Evolutionary conservation across 2,797 vertebrate genomes (phyloP).

Genomic region (Taenioides sp.): DNA sequence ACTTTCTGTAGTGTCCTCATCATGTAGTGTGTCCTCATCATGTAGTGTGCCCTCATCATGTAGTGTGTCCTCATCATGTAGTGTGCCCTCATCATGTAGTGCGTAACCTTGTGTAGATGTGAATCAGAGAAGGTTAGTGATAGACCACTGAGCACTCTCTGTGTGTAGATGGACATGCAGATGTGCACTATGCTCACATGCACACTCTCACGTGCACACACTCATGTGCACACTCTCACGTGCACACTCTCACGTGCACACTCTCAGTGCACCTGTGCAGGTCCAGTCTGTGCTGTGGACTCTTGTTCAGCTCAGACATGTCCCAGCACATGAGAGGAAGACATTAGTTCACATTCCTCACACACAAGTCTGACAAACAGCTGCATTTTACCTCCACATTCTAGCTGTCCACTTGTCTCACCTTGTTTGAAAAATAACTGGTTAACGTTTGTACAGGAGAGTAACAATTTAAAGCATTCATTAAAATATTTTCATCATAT

Average conservation of each 20-base stretch:
- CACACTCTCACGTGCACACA: not conserved
- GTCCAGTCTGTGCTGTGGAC: slow-evolving; percentile 24
- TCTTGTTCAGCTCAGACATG: slow-evolving; percentile 25
- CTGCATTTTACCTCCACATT: not conserved
- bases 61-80: too few relatives aligned
- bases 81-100: too few relatives aligned
- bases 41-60: too few relatives aligned
- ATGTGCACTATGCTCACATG: not conserved
- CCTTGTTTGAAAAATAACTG: not conserved
- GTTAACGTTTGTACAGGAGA: not conserved
- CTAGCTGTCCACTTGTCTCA: not conserved
- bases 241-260: not conserved
- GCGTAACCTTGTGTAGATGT: too few relatives aligned
- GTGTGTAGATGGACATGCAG: not conserved
- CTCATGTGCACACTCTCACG: not conserved
- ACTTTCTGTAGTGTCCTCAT: not conserved
- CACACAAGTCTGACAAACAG: not conserved
- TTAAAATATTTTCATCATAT: not conserved
- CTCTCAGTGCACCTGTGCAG: not conserved
- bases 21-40: too few relatives aligned
- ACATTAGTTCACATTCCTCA: slow-evolving; percentile 25
- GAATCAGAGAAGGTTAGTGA: too few relatives aligned
- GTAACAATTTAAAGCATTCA: not conserved
- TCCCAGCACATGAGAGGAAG: slow-evolving; percentile 32
- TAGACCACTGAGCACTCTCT: too few relatives aligned